Conservation (phyloP, 2,113 vertebrate species). For the Dendropsophus ebraccatus region DNA sequence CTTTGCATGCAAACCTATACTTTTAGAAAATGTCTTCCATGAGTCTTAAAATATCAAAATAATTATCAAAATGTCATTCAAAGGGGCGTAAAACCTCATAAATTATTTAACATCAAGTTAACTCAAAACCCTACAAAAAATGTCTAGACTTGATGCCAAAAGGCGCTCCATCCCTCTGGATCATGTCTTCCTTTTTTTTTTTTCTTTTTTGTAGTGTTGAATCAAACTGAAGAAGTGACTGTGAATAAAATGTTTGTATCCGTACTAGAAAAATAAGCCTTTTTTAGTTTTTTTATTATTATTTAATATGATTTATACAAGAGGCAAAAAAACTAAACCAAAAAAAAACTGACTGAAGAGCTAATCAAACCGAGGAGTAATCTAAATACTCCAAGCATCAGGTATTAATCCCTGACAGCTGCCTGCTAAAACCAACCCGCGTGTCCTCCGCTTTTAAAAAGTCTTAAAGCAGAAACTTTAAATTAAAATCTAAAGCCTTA, state of each 20-base stretch:
- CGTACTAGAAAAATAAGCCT: constrained; percentile 26
- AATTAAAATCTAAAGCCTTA: constrained; percentile 58
- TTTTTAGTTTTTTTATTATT: constrained; percentile 16
- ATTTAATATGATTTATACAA: constrained; percentile 42
- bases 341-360: constrained; percentile 34
- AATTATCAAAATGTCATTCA: background rate
- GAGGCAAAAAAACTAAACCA: background rate
- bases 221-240: background rate
- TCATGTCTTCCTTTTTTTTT: background rate
- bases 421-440: constrained; percentile 23
- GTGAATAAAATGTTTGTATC: constrained; percentile 8
- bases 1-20: background rate
- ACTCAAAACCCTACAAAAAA: background rate
- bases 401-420: constrained; percentile 58
- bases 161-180: background rate
- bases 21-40: background rate
- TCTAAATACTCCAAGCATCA: constrained; percentile 48
- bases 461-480: constrained; percentile 55
- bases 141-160: background rate
- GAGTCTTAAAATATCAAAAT: background rate
- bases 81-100: background rate
- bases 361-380: constrained; percentile 50
- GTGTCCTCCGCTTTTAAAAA: constrained; percentile 36
- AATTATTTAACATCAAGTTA: background rate
- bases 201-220: background rate